phyloP scores from a whole-genome alignment of 2,797 vertebrate genomes.

The Eospalax fontanierii region DNA sequence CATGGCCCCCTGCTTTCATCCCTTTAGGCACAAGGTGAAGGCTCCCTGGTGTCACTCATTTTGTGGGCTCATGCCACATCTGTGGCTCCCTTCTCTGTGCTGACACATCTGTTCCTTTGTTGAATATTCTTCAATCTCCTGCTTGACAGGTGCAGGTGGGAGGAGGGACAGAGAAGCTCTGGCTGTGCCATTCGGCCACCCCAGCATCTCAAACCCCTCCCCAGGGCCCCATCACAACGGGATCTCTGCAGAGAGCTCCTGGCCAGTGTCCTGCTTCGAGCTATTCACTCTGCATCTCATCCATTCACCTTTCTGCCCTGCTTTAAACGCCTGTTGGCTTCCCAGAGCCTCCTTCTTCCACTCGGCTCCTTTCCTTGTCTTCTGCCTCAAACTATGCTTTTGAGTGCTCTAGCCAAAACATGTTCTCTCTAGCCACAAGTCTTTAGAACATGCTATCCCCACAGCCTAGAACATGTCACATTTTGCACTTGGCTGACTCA shows the following conservation, averaged over 20 bases:
- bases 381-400: not conserved
- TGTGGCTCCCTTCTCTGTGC: not conserved
- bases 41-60: not conserved
- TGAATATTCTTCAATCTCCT: not conserved
- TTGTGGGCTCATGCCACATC: not conserved
- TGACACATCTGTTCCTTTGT: not conserved
- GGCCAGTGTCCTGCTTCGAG: not conserved
- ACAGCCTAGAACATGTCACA: not conserved
- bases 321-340: not conserved
- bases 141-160: not conserved
- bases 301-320: slow-evolving; percentile 9
- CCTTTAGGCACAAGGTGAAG: not conserved
- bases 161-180: not conserved
- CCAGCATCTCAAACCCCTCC: not conserved
- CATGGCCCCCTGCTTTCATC: too few species aligned
- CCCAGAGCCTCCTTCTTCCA: not conserved
- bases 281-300: not conserved
- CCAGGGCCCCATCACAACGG: not conserved
- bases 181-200: not conserved
- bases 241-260: not conserved
- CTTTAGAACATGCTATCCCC: not conserved
- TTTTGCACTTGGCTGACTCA: not conserved
- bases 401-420: not conserved
- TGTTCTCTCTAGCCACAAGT: not conserved
- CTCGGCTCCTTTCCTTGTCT: not conserved